A percentile compares a stretch with the other conserved stretches of the same genome.
phyloP scores from a whole-genome alignment of 1,140 invertebrate genomes.

The Glossosoma conforme region DNA sequence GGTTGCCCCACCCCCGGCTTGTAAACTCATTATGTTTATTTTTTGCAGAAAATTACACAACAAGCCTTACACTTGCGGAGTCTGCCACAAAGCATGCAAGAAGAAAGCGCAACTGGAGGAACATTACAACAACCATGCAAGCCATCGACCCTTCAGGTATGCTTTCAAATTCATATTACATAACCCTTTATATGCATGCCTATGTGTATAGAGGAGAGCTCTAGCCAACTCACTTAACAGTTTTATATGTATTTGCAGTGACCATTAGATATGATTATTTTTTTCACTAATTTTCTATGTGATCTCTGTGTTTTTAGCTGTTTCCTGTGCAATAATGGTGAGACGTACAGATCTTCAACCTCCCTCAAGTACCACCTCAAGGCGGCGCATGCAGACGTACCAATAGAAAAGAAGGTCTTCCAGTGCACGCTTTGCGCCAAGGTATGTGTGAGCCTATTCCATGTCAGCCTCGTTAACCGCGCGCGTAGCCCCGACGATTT shows the following conservation, averaged over 20 bases:
- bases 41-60: conserved; percentile 39
- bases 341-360: conserved; percentile 15
- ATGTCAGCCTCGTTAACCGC: too few species aligned
- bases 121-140: conserved; percentile 72
- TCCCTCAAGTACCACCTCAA: conserved; percentile 19
- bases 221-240: too few species aligned
- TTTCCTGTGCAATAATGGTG: conserved; percentile 19
- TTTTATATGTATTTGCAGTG: neutral
- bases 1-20: too few species aligned
- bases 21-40: too few species aligned
- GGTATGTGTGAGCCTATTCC: conserved; percentile 11
- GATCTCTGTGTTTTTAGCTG: conserved; percentile 15
- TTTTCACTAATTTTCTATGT: neutral
- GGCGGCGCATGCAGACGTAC: conserved; percentile 4
- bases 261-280: too few species aligned
- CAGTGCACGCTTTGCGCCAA: conserved; percentile 21
- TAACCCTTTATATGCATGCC: too few species aligned
- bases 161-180: too few species aligned
- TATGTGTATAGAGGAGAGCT: too few species aligned
- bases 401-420: conserved; percentile 8
- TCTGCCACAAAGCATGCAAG: conserved; percentile 65
- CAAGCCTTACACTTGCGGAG: conserved; percentile 67
- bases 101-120: conserved; percentile 68
- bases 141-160: conserved; percentile 57
- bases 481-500: too few species aligned